Evolutionary conservation across 2,888 invertebrate species (phyloP).

Genomic region (Heteromyza rotundicornis): DNA sequence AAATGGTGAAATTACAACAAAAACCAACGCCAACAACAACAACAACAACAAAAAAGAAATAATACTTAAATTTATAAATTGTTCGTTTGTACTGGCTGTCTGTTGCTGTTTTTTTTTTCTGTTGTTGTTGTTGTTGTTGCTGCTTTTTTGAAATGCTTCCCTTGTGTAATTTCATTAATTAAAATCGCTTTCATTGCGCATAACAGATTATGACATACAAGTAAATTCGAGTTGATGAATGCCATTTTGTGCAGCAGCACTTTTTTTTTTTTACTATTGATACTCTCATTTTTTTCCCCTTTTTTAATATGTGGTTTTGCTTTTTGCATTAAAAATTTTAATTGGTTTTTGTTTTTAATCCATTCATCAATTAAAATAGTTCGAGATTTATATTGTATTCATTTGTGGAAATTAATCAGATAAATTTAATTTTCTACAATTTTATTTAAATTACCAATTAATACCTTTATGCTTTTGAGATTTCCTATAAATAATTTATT

Average conservation of each 20-base stretch:
- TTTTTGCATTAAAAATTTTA: conserved; percentile 55
- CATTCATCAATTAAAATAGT: conserved; percentile 33
- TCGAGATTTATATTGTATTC: background rate
- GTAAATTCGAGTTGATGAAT: conserved; percentile 32
- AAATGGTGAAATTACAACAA: background rate
- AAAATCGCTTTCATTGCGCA: conserved; percentile 49
- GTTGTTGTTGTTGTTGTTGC: conserved; percentile 1
- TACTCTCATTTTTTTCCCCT: conserved; percentile 21
- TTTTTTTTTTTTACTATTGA: conserved; percentile 2
- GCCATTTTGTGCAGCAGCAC: conserved; percentile 17
- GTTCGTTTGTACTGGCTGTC: background rate
- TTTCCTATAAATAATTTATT: no score
- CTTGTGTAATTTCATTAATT: conserved; percentile 48
- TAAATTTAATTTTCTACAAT: no score
- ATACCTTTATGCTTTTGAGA: no score
- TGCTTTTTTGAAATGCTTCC: conserved; percentile 11
- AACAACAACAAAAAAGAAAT: conserved; percentile 6
- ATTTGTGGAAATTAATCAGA: no score
- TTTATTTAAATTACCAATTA: no score
- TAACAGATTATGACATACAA: conserved; percentile 53
- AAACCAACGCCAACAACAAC: no score
- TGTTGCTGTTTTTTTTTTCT: background rate
- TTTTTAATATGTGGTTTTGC: conserved; percentile 55
- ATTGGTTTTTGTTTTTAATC: conserved; percentile 56
- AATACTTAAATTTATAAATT: background rate